phyloP scores from a whole-genome alignment of 2,113 vertebrate species.

The Pteruthius melanotis region DNA sequence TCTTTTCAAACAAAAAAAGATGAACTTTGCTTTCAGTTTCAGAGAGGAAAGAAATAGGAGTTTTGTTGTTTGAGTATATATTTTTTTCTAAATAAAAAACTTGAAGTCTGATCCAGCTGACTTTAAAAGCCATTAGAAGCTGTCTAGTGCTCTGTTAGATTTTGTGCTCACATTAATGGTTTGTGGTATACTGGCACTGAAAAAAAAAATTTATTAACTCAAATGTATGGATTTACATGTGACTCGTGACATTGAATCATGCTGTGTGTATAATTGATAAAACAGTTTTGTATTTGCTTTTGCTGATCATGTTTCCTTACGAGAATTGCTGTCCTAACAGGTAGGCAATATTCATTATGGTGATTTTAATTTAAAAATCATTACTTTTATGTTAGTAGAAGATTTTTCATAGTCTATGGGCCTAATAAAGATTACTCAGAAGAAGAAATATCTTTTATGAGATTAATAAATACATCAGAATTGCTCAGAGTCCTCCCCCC shows the following conservation, averaged over 20 bases:
- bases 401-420: background rate
- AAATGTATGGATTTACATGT: background rate
- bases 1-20: background rate
- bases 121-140: background rate
- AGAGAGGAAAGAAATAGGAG: background rate
- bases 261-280: background rate
- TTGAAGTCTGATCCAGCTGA: background rate
- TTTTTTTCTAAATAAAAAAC: background rate
- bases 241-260: background rate
- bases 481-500: fast-evolving
- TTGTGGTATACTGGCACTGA: background rate
- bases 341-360: no score
- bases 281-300: background rate
- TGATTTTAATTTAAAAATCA: no score
- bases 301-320: background rate
- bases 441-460: background rate
- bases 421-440: background rate
- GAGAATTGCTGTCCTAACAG: background rate
- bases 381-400: background rate
- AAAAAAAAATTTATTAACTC: background rate
- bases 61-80: background rate
- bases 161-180: background rate
- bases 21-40: background rate
- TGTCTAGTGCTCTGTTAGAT: background rate
- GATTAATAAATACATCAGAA: background rate